Evolutionary conservation across 1,140 invertebrate genomes (phyloP).

Genomic region (Heterodera schachtii): DNA sequence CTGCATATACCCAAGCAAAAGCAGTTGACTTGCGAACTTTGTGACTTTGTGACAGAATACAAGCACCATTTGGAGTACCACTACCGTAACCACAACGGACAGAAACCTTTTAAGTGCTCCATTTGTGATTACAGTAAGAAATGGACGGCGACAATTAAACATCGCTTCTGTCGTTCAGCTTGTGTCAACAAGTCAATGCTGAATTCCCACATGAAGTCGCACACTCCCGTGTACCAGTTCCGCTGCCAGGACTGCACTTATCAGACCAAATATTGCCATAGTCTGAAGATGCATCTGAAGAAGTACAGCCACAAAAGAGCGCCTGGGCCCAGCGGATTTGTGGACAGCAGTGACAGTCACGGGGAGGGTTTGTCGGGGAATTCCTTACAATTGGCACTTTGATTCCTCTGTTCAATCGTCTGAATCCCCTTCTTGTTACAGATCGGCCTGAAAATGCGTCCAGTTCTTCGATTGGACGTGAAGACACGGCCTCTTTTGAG

Average conservation of each 20-base stretch:
- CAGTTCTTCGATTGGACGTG: constrained; percentile 27
- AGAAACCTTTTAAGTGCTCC: constrained; percentile 92
- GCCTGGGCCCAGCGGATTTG: constrained; percentile 76
- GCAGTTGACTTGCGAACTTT: constrained; percentile 83
- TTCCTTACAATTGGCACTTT: constrained; percentile 4
- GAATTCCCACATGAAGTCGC: constrained; percentile 96
- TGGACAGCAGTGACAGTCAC: constrained; percentile 36
- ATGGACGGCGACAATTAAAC: not conserved
- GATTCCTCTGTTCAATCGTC: constrained; percentile 4
- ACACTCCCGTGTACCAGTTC: constrained; percentile 94
- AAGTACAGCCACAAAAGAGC: constrained; percentile 88
- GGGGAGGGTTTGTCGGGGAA: constrained; percentile 30
- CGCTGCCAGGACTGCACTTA: constrained; percentile 91
- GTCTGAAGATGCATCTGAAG: constrained; percentile 84
- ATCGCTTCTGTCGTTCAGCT: constrained; percentile 59
- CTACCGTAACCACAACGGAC: constrained; percentile 87
- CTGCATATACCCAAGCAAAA: constrained; percentile 90
- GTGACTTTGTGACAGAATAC: constrained; percentile 94
- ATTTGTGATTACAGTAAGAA: constrained; percentile 28
- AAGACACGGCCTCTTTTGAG: constrained; percentile 22
- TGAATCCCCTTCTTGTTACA: not conserved
- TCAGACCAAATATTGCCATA: constrained; percentile 96
- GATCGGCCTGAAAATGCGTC: constrained; percentile 31
- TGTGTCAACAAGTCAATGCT: constrained; percentile 99
- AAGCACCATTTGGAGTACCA: constrained; percentile 99